phyloP scores from a whole-genome alignment of 2,888 invertebrate species.

The Pyrochroa serraticornis region DNA sequence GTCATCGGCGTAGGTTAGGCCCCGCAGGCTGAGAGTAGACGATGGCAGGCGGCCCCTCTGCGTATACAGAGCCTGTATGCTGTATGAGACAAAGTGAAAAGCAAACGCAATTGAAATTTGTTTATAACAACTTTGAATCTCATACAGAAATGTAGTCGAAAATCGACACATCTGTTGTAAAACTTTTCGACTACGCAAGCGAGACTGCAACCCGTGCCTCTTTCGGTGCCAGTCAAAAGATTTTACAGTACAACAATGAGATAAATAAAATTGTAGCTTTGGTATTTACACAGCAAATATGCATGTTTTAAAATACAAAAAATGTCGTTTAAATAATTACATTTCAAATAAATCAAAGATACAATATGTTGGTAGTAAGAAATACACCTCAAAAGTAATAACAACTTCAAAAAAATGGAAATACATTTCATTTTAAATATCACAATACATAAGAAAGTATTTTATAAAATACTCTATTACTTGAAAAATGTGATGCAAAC shows the following conservation, averaged over 20 bases:
- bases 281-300: constrained; percentile 33
- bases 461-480: constrained; percentile 16
- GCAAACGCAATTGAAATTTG: constrained; percentile 53
- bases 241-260: constrained; percentile 53
- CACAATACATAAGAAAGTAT: constrained; percentile 23
- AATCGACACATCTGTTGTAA: constrained; percentile 43
- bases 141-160: constrained; percentile 40
- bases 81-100: constrained; percentile 60
- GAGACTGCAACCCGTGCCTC: neutral
- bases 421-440: constrained; percentile 34
- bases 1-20: constrained; percentile 60
- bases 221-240: constrained; percentile 48
- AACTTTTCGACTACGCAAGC: constrained; percentile 48
- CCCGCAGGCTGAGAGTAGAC: constrained; percentile 61
- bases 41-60: constrained; percentile 60
- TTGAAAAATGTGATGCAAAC: constrained; percentile 27
- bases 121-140: constrained; percentile 44
- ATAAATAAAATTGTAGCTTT: constrained; percentile 33
- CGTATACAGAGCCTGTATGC: constrained; percentile 61
- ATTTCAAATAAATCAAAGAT: constrained; percentile 42
- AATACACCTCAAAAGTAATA: constrained; percentile 25
- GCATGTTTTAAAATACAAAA: constrained; percentile 35
- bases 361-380: constrained; percentile 27
- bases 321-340: constrained; percentile 44
- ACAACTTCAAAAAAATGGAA: constrained; percentile 14